Percentiles rank a stretch among this genome's conserved stretches.
These are phyloP conservation scores for Volucella inflata DNA, from an alignment of 2,888 invertebrate genomes.

Conservation along the genomic window DNA sequence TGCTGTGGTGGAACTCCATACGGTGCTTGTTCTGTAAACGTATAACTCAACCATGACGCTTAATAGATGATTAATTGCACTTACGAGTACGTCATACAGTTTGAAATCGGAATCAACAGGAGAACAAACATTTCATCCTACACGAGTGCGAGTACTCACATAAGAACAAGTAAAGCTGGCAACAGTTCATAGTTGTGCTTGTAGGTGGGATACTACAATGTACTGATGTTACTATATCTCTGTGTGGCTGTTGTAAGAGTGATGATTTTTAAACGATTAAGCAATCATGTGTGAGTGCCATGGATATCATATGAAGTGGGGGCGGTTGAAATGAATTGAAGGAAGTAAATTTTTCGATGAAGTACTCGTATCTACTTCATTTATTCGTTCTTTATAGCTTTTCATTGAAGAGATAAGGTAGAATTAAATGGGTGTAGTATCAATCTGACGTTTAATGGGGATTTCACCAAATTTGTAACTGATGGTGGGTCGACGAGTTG, in stretches of 20 bases:
- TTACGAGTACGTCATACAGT: conserved; percentile 40
- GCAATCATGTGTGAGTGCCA: conserved; percentile 20
- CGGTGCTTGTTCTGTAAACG: conserved; percentile 15
- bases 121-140: not conserved
- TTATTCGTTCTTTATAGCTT: too few relatives aligned
- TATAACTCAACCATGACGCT: conserved; percentile 50
- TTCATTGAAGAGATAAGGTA: too few relatives aligned
- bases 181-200: too few relatives aligned
- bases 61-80: conserved; percentile 71
- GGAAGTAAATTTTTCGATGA: too few relatives aligned
- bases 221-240: not conserved
- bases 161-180: too few relatives aligned
- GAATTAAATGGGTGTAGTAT: too few relatives aligned
- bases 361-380: too few relatives aligned
- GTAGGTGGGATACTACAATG: not conserved
- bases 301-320: not conserved
- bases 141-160: too few relatives aligned
- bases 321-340: too few relatives aligned
- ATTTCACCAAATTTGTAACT: too few relatives aligned
- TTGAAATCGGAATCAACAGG: conserved; percentile 33
- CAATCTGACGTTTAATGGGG: too few relatives aligned
- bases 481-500: too few relatives aligned
- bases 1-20: conserved; percentile 29
- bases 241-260: conserved; percentile 20
- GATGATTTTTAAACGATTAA: conserved; percentile 56